phyloP scores from a whole-genome alignment of 2,797 vertebrate species.

The Rallus crepitans region DNA sequence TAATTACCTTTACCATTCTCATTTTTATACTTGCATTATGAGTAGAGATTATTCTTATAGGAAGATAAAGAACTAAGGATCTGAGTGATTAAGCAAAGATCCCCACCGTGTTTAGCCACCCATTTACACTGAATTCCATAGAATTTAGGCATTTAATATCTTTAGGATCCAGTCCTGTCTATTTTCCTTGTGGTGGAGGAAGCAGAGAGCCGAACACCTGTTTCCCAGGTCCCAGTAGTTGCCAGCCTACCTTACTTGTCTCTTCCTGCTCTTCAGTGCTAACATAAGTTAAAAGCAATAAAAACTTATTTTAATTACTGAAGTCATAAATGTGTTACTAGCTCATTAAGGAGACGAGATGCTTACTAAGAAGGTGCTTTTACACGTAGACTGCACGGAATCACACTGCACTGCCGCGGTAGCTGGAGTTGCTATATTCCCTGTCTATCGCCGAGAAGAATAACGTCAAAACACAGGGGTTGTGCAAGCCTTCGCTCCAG shows the following conservation, averaged over 20 bases:
- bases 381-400: not conserved
- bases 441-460: not conserved
- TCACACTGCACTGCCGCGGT: not conserved
- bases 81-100: not conserved
- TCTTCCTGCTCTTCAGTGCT: not conserved
- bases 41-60: not conserved
- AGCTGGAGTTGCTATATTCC: not conserved
- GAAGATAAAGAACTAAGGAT: not conserved
- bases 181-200: not conserved
- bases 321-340: not conserved
- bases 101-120: not conserved
- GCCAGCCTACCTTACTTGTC: not conserved
- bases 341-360: not conserved
- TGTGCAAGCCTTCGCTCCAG: accelerated
- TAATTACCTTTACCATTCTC: not conserved
- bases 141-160: not conserved
- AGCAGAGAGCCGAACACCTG: not conserved
- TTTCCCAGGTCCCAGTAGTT: not conserved
- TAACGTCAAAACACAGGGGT: not conserved
- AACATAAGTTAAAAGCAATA: not conserved
- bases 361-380: not conserved
- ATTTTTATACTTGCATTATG: not conserved
- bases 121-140: not conserved
- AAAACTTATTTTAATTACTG: not conserved
- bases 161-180: not conserved